These are phyloP conservation scores for Chlorocebus sabaeus DNA, from an alignment of 2,113 vertebrate genomes.

Conservation along the genomic window DNA sequence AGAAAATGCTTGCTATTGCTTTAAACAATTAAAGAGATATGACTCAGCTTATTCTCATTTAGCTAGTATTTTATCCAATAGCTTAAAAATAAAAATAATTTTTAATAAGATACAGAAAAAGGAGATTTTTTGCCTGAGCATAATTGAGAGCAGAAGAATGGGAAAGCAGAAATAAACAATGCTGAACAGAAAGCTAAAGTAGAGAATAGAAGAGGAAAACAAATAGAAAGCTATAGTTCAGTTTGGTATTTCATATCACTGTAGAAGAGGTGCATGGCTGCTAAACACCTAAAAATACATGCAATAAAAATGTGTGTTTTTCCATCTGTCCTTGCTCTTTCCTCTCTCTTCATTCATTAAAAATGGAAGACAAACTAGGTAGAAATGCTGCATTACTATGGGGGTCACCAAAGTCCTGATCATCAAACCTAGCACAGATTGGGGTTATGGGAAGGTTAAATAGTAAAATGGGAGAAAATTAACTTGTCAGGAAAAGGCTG, in stretches of 20 bases:
- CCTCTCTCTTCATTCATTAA: slow-evolving; percentile 4
- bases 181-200: not conserved
- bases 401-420: slow-evolving; percentile 5
- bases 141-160: not conserved
- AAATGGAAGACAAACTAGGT: not conserved
- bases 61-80: not conserved
- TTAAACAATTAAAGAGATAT: not conserved
- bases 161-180: not conserved
- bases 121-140: not conserved
- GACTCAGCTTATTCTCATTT: not conserved
- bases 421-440: slow-evolving; percentile 55
- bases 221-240: not conserved
- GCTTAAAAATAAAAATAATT: not conserved
- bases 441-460: slow-evolving; percentile 54
- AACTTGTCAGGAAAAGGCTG: slow-evolving; percentile 54
- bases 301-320: not conserved
- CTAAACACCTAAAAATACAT: not conserved
- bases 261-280: not conserved
- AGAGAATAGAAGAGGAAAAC: not conserved
- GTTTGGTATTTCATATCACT: not conserved
- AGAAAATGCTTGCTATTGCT: not conserved
- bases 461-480: slow-evolving; percentile 63
- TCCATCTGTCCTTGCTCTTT: not conserved
- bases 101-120: not conserved
- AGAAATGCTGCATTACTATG: not conserved